Evolutionary conservation across 2,797 vertebrate species (phyloP).

Genomic region (Heliangelus exortis): DNA sequence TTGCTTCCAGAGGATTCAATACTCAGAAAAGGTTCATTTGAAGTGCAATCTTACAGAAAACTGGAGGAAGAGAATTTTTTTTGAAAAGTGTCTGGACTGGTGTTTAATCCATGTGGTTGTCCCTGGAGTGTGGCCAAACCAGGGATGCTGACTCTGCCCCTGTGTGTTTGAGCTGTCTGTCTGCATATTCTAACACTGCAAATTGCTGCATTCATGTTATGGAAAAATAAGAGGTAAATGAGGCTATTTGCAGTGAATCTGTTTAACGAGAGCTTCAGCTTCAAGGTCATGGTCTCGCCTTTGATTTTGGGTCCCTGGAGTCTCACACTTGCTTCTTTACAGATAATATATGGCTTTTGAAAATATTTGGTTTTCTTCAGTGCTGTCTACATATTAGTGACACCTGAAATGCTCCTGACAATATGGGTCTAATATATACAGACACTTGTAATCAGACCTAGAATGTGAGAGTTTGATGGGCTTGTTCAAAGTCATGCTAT

Average conservation of each 20-base stretch:
- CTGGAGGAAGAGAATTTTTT: not conserved
- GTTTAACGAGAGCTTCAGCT: not conserved
- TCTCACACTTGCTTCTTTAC: not conserved
- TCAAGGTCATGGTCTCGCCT: not conserved
- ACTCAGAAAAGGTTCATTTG: not conserved
- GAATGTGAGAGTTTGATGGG: not conserved
- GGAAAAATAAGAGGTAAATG: not conserved
- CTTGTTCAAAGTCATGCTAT: fast-evolving
- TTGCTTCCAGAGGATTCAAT: not conserved
- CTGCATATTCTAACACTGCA: not conserved
- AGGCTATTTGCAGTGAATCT: slow-evolving; percentile 13
- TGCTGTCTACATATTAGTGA: not conserved
- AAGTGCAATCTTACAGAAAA: not conserved
- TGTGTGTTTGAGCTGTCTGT: not conserved
- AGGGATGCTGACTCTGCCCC: not conserved
- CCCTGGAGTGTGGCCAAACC: not conserved
- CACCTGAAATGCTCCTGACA: not conserved
- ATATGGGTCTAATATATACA: not conserved
- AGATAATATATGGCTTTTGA: slow-evolving; percentile 17
- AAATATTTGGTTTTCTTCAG: slow-evolving; percentile 20
- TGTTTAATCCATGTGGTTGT: not conserved
- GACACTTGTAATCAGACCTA: not conserved
- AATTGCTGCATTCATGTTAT: not conserved
- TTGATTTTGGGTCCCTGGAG: not conserved
- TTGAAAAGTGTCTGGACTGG: not conserved